Percentiles rank a stretch among this genome's conserved stretches.
Conservation (phyloP, 2,113 vertebrate genomes). For the Vidua macroura region DNA sequence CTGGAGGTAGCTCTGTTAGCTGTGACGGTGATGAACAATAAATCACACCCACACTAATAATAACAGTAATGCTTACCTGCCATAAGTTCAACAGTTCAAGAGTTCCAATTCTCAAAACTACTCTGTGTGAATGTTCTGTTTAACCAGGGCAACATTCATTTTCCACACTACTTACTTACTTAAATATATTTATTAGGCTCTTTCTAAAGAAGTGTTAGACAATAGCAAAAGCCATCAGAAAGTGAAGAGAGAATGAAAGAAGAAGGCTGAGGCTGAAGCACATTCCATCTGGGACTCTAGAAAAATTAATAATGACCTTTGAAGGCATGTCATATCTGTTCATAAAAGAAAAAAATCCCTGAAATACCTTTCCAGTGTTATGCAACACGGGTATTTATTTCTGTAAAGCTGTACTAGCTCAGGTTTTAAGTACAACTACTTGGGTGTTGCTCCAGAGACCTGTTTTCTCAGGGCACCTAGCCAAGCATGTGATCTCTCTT, state of each 20-base stretch:
- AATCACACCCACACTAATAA: not conserved
- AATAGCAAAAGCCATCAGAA: not conserved
- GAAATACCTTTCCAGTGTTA: not conserved
- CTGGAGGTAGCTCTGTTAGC: not conserved
- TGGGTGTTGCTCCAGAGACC: not conserved
- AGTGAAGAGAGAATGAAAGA: not conserved
- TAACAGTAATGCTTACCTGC: not conserved
- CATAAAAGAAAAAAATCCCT: not conserved
- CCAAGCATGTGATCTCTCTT: not conserved
- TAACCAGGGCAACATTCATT: not conserved
- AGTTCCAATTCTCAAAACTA: not conserved
- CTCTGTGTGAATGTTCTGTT: not conserved
- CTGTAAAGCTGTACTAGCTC: not conserved
- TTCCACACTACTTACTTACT: not conserved
- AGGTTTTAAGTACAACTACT: constrained; percentile 6
- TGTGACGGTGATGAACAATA: not conserved
- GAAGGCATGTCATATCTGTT: not conserved
- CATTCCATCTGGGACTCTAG: not conserved
- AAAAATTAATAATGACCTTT: not conserved
- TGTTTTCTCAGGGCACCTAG: not conserved
- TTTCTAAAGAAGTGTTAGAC: not conserved
- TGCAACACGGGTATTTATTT: not conserved
- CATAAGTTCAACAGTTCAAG: not conserved
- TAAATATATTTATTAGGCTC: not conserved
- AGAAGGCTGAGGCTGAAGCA: not conserved